Base-by-base conservation (phyloP, 2,113 vertebrate species). In the Cardinalis cardinalis region DNA sequence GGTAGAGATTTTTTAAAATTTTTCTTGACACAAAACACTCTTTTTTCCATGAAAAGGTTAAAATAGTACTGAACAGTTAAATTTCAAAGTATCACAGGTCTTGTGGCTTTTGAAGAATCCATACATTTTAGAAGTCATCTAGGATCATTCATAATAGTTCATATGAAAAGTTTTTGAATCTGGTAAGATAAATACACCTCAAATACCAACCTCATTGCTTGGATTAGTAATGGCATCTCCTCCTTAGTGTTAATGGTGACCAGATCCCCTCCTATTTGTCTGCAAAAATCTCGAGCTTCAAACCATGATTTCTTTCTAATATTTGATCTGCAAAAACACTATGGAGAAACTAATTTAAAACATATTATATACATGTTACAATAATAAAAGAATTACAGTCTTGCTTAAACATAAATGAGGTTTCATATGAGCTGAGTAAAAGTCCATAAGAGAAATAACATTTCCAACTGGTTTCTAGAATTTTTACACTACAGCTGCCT, bases 261-360 rank as follows among this genome's bases (percentile, higher is more conserved):
- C 61, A 99, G 94, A 73, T 99, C 97, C 13, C 99, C 99, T 34
- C 98, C 99, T 32, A 99, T 95, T 34, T 97, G 96, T 95, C 60
- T 96, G 89, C 99, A 99, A 92, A 98, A 99, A 24, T 98, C 96
- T 49, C 74, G 97, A 15, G 99, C 97, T 76, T 99, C 98, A 48
- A 96, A 75, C 99, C 99, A 99, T 15, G 97, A 97, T 93, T 98
- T 99, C 94, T 97, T 98, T 9, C 93, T 46, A 32, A 63, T 87
- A 68, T 55, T 3, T 68, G 74, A 48, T 69, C 90, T 95, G 71
- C 4, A 32, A 83, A 95, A 98, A 72, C 82, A 76, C 98, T 98
- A 49, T 24, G 10, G 29, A 82, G 26, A 90, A 76, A 88, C 64
- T 21, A 64, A 11, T 86, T 85, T 41, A 68, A 59, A 84, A 65